phyloP scores from a whole-genome alignment of 1,140 invertebrate species.

The Myzus persicae region DNA sequence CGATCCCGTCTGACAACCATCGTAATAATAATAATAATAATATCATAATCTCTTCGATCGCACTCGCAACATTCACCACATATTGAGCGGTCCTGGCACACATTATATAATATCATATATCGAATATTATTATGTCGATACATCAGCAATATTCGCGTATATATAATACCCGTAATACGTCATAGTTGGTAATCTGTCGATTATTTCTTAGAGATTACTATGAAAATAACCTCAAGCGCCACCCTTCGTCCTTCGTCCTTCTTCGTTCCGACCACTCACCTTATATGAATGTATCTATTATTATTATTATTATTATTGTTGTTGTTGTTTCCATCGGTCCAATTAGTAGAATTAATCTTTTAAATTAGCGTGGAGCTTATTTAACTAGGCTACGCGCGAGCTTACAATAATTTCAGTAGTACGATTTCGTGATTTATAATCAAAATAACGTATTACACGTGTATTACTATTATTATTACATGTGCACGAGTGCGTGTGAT shows the following conservation, averaged over 20 bases:
- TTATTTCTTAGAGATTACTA: neutral
- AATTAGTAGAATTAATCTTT: conserved; percentile 22
- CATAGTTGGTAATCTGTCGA: neutral
- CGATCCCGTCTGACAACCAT: neutral
- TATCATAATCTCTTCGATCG: neutral
- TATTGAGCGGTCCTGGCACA: too few relatives aligned
- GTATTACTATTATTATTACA: neutral
- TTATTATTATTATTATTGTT: neutral
- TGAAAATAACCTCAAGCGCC: neutral
- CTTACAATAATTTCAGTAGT: neutral
- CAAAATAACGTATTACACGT: conserved; percentile 8
- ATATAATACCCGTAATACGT: neutral
- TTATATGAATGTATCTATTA: neutral
- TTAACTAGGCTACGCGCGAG: neutral
- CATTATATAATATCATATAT: neutral
- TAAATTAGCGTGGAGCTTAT: conserved; percentile 16
- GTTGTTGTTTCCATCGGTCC: neutral
- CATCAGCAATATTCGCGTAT: neutral
- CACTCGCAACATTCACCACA: neutral
- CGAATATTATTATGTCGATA: neutral
- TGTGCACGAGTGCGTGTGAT: neutral
- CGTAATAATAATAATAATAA: too few relatives aligned
- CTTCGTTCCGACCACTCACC: too few relatives aligned
- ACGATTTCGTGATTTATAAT: conserved; percentile 31
- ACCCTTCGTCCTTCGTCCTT: neutral